Evolutionary conservation across 2,888 invertebrate species (phyloP).

Genomic region (Thyatira batis): DNA sequence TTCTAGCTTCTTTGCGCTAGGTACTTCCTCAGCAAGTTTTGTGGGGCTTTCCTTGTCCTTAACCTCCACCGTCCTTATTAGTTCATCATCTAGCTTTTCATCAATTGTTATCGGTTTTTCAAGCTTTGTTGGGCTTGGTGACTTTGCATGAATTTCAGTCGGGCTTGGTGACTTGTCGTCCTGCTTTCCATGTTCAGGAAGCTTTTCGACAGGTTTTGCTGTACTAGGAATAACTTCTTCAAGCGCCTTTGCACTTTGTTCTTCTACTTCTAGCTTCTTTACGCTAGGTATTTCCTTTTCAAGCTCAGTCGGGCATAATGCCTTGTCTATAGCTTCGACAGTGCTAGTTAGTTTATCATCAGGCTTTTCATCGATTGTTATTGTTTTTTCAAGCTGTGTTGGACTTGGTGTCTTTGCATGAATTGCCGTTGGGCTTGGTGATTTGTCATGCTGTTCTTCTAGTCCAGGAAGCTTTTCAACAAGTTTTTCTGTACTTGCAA

Average conservation of each 20-base stretch:
- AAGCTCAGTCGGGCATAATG: neutral
- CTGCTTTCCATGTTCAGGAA: too few relatives aligned
- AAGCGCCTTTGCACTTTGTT: neutral
- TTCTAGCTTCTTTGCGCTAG: slow-evolving; percentile 2
- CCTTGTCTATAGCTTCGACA: neutral
- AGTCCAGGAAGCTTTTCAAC: too few relatives aligned
- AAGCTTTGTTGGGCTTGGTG: slow-evolving; percentile 2
- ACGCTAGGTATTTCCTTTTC: slow-evolving; percentile 5
- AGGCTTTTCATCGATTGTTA: too few relatives aligned
- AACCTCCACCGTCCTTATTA: neutral
- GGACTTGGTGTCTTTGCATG: neutral
- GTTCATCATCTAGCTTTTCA: slow-evolving; percentile 8
- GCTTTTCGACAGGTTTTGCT: neutral
- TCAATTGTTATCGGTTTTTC: neutral
- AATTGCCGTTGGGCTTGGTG: neutral
- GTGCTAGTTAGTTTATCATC: neutral
- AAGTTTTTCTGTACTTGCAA: too few relatives aligned
- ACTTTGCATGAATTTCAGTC: slow-evolving; percentile 9
- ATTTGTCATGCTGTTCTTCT: neutral
- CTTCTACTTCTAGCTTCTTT: neutral
- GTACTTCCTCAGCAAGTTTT: slow-evolving; percentile 5
- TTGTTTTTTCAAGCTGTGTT: too few relatives aligned
- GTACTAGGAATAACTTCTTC: neutral
- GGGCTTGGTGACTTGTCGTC: slow-evolving; percentile 7
- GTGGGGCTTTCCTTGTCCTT: slow-evolving; percentile 12